Evolutionary conservation across 2,797 vertebrate species (phyloP).

Genomic region (Lindbergichthys nudifrons): DNA sequence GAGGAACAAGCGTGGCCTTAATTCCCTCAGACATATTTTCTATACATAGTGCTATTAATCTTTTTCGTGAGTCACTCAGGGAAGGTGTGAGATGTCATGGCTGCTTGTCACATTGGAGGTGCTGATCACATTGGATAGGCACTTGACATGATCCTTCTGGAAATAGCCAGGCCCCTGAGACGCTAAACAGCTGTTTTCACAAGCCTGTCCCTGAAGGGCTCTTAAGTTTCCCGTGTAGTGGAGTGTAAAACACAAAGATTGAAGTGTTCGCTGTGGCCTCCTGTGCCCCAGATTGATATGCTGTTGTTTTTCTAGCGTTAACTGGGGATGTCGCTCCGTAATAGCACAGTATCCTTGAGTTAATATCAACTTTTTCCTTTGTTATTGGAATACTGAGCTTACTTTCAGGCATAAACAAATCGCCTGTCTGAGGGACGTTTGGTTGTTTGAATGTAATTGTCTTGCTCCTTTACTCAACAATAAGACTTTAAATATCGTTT

Average conservation of each 20-base stretch:
- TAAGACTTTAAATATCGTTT: neutral
- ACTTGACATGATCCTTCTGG: constrained; percentile 61
- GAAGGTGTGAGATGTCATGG: constrained; percentile 55
- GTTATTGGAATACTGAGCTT: constrained; percentile 9
- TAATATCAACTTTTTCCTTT: constrained; percentile 45
- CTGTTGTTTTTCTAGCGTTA: constrained; percentile 43
- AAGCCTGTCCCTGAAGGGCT: constrained; percentile 60
- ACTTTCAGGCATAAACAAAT: constrained; percentile 22
- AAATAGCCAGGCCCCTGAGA: constrained; percentile 67
- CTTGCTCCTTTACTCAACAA: neutral
- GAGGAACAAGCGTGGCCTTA: constrained; percentile 46
- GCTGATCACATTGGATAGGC: constrained; percentile 51
- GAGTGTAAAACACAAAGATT: constrained; percentile 62
- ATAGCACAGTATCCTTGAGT: constrained; percentile 52
- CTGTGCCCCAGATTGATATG: constrained; percentile 35
- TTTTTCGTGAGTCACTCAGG: neutral
- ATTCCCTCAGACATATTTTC: constrained; percentile 45
- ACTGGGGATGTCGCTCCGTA: constrained; percentile 26
- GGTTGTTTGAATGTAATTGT: neutral
- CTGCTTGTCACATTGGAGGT: constrained; percentile 26
- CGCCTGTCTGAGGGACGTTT: neutral
- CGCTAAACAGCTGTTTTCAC: constrained; percentile 75
- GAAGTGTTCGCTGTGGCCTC: constrained; percentile 46
- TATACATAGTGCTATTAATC: constrained; percentile 43
- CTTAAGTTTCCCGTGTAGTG: constrained; percentile 54